Evolutionary conservation across 2,888 invertebrate species (phyloP), one percentile per base, ranked within the genome.

Genomic region (Clusia tigrina): DNA sequence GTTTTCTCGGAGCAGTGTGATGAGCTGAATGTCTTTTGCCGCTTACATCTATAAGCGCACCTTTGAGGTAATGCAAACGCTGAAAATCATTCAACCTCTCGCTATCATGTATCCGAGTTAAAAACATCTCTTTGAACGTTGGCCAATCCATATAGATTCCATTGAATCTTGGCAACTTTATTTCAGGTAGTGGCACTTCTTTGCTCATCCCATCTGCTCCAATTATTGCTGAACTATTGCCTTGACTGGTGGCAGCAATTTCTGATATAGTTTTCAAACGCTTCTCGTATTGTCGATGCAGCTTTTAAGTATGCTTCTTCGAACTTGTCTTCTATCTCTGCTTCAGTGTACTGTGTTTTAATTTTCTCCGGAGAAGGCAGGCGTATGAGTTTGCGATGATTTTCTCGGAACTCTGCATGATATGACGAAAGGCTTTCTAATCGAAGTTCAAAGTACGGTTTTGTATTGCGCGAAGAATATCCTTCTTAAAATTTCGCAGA

Each of bases 21-120:
- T 42, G 18, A 57, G 57, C 48, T 64, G 46, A 17, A 64, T 58
- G n/a, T 60, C 63, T 42, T 59, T 54, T 53, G 38, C 42, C 10
- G 58, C 63, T n/a, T 54, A 57, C 37, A 2, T 56, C 56, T n/a
- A 32, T n/a, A n/a, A n/a, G n/a, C n/a, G n/a, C n/a, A n/a, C n/a
- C 24, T 37, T 62, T 62, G 2, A 62, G 46, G 17, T 62, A 62
- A 46, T 58, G 58, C 17, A 62, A 53, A 23, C 58, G 58, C 38
- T 58, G 62, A 24, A 18, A 46, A 48, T 62, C 32, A 15, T 10
- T 57, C 2, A 62, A 26, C 17, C 25, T 37, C 2, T 53, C 46
- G 22, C 58, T 62, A 17, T 62, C 24, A 32, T 62, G 57, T 12
- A 57, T 24, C 2, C 53, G 42, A 20, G 52, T 23, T 17, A 58